phyloP scores from a whole-genome alignment of 2,797 vertebrate species.

The Phalloptychus januarius region DNA sequence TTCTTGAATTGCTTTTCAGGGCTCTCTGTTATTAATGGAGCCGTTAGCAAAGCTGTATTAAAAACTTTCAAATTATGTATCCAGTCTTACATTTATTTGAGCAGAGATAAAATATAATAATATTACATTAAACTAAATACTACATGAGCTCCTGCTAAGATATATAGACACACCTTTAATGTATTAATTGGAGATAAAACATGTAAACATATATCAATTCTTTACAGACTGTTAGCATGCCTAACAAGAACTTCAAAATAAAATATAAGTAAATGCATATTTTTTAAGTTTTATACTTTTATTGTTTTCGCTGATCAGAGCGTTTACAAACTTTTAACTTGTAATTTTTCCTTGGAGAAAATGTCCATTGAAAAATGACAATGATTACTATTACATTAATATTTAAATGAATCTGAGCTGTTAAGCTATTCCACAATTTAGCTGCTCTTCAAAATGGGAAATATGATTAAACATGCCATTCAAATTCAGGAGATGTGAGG shows the following conservation, averaged over 20 bases:
- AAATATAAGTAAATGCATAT: too few relatives aligned
- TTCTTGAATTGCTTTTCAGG: background rate
- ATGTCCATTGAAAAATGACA: background rate
- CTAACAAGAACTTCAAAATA: background rate
- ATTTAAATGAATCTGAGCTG: background rate
- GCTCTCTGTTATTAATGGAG: background rate
- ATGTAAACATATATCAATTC: background rate
- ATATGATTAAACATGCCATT: background rate
- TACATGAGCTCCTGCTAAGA: background rate
- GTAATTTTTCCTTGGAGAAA: background rate
- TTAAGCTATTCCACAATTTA: background rate
- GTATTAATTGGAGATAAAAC: background rate
- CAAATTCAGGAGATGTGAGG: background rate
- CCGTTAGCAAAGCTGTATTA: background rate
- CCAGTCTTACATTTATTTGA: background rate
- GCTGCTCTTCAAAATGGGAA: background rate
- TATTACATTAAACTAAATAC: background rate
- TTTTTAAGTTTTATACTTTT: background rate
- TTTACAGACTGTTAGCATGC: background rate
- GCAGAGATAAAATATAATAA: background rate
- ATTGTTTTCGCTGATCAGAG: background rate
- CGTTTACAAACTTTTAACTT: background rate
- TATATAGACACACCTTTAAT: background rate
- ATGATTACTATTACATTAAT: background rate
- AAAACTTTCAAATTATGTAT: background rate